Evolutionary conservation across 2,888 invertebrate species (phyloP).

Genomic region (Drosophila fungiperda): DNA sequence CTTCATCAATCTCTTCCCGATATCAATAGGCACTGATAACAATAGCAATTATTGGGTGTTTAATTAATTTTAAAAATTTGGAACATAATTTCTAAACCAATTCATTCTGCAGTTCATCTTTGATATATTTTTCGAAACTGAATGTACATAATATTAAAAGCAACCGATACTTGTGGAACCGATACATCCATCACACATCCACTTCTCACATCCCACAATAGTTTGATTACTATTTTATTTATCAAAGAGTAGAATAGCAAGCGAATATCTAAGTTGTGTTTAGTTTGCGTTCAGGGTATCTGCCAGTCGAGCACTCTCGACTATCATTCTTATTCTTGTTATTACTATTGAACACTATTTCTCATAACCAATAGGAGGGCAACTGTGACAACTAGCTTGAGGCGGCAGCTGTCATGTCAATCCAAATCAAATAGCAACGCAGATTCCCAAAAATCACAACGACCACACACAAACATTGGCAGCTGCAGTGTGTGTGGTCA

Average conservation of each 20-base stretch:
- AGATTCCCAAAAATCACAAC: conserved; percentile 22
- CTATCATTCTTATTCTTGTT: background rate
- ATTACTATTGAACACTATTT: conserved; percentile 5
- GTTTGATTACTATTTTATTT: background rate
- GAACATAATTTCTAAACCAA: background rate
- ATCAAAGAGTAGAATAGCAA: background rate
- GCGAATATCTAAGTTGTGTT: background rate
- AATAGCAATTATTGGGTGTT: background rate
- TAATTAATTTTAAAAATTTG: too few species aligned
- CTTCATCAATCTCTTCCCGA: background rate
- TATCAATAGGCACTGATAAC: background rate
- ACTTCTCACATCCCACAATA: background rate
- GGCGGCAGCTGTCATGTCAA: conserved; percentile 50
- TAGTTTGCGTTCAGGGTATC: background rate
- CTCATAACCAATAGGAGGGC: conserved; percentile 14
- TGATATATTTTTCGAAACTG: background rate
- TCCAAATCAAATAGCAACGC: conserved; percentile 28
- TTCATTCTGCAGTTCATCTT: background rate
- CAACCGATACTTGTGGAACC: background rate
- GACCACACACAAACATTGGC: conserved; percentile 38
- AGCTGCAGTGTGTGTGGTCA: conserved; percentile 23
- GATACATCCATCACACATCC: background rate
- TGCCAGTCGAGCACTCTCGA: background rate
- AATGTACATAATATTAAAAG: too few species aligned
- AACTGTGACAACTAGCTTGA: conserved; percentile 32